Percentiles rank a stretch among this genome's conserved stretches.
Evolutionary conservation across 2,888 invertebrate species (phyloP).

Genomic region (Heliconius ethilla): DNA sequence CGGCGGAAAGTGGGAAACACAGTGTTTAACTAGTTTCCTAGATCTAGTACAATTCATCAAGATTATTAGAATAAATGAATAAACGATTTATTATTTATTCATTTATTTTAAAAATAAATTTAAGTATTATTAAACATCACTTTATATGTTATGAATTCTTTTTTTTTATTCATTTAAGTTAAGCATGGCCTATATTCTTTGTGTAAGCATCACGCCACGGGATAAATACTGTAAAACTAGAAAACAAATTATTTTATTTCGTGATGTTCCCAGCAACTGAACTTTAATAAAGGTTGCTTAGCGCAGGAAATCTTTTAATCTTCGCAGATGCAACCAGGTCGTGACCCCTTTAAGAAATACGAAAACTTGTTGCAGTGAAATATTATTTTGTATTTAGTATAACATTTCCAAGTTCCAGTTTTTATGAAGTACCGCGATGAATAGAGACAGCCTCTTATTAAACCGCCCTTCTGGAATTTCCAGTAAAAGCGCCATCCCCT

Average conservation of each 20-base stretch:
- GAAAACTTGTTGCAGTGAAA: constrained; percentile 29
- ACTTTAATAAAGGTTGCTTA: constrained; percentile 29
- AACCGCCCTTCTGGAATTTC: constrained; percentile 22
- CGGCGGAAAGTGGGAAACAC: too few relatives aligned
- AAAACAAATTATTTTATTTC: constrained; percentile 22
- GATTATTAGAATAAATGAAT: too few relatives aligned
- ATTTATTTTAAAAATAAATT: too few relatives aligned
- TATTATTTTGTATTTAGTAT: constrained; percentile 29
- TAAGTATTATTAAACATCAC: too few relatives aligned
- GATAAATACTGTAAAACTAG: not conserved
- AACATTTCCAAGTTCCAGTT: constrained; percentile 35
- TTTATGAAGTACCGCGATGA: constrained; percentile 31
- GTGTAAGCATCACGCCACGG: not conserved
- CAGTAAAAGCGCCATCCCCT: constrained; percentile 21
- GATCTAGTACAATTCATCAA: too few relatives aligned
- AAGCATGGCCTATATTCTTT: not conserved
- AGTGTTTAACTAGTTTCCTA: too few relatives aligned
- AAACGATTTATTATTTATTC: too few relatives aligned
- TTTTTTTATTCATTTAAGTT: not conserved
- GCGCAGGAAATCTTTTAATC: constrained; percentile 28
- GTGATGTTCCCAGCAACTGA: constrained; percentile 20
- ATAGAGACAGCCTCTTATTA: constrained; percentile 28
- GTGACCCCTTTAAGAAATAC: constrained; percentile 30
- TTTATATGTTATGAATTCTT: not conserved
- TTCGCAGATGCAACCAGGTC: constrained; percentile 29